These are phyloP conservation scores for Synanthedon andrenaeformis DNA, from an alignment of 2,888 invertebrate genomes.

Conservation along the genomic window DNA sequence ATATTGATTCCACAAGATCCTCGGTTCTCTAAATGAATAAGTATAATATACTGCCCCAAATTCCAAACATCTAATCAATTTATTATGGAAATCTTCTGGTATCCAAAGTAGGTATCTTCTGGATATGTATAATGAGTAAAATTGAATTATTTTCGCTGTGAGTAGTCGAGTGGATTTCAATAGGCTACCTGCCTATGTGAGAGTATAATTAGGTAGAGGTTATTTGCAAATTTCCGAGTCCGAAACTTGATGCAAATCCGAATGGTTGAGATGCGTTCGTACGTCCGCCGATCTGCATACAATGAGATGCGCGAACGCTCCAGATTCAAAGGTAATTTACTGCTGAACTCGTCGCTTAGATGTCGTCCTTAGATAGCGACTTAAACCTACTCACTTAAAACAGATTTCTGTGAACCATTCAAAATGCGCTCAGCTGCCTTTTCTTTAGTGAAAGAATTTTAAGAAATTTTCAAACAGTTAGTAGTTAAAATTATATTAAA, in stretches of 20 bases:
- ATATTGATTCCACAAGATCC: too few relatives aligned
- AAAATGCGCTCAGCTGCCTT: conserved; percentile 1
- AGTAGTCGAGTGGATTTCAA: background rate
- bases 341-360: conserved; percentile 47
- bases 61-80: too few relatives aligned
- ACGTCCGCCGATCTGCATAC: conserved; percentile 54
- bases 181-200: background rate
- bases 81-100: too few relatives aligned
- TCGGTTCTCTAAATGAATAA: too few relatives aligned
- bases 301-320: conserved; percentile 47
- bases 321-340: conserved; percentile 58
- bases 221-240: conserved; percentile 45
- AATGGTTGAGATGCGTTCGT: conserved; percentile 26
- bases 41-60: too few relatives aligned
- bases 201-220: conserved; percentile 17
- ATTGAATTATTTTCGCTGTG: background rate
- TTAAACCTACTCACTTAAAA: conserved; percentile 45
- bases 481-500: too few relatives aligned
- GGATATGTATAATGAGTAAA: background rate
- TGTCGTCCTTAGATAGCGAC: conserved; percentile 55
- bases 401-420: conserved; percentile 9
- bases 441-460: too few relatives aligned
- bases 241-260: conserved; percentile 57
- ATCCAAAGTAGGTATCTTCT: too few relatives aligned
- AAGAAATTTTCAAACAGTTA: too few relatives aligned